Evolutionary conservation across 1,140 invertebrate species (phyloP).

Genomic region (Micrasema minimum): DNA sequence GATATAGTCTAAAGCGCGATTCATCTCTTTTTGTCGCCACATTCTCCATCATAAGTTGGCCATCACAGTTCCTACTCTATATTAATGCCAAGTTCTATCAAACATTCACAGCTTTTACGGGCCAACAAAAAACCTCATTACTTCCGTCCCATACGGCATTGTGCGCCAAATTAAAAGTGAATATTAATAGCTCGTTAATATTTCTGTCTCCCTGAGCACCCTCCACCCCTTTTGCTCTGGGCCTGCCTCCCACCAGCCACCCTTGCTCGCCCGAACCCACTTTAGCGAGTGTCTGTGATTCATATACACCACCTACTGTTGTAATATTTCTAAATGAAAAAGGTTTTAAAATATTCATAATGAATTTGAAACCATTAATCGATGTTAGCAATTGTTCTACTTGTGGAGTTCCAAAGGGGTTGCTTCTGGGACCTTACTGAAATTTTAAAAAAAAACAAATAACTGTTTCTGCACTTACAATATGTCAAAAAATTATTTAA

Average conservation of each 20-base stretch:
- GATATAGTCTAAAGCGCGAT: too few species aligned
- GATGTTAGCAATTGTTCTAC: background rate
- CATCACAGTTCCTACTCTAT: conserved; percentile 1
- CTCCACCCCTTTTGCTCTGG: too few species aligned
- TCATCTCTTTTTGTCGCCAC: too few species aligned
- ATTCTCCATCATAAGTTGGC: too few species aligned
- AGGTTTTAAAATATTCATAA: background rate
- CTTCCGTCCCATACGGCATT: background rate
- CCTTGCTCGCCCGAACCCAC: background rate
- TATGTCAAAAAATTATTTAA: too few species aligned
- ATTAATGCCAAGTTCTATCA: conserved; percentile 2
- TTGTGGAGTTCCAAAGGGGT: too few species aligned
- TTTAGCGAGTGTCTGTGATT: background rate
- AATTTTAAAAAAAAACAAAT: too few species aligned
- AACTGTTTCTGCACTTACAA: too few species aligned
- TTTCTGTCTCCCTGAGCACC: background rate
- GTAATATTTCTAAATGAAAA: background rate
- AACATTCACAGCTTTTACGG: conserved; percentile 7
- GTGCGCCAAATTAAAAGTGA: conserved; percentile 15
- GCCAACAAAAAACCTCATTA: conserved; percentile 7
- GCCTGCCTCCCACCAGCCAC: background rate
- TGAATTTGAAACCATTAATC: background rate
- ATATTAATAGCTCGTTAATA: conserved; percentile 20
- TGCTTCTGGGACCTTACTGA: too few species aligned
- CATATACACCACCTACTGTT: background rate